phyloP scores from a whole-genome alignment of 1,140 invertebrate species.

The Parapsyche elsis region DNA sequence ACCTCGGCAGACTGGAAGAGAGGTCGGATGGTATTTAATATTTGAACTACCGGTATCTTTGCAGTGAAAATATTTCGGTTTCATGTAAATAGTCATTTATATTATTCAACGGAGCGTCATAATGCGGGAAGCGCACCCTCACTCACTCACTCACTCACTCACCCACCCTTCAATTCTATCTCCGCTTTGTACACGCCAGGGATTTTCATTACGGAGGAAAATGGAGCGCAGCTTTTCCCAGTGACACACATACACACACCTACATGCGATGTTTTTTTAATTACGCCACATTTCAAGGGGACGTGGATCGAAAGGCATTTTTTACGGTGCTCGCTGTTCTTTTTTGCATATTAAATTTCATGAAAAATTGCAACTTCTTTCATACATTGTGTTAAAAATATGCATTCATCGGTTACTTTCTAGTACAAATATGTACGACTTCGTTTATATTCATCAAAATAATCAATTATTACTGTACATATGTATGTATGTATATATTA shows the following conservation, averaged over 20 bases:
- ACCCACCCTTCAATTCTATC: not conserved
- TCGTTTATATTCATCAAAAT: no score
- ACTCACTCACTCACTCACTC: not conserved
- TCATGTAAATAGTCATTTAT: conserved; percentile 42
- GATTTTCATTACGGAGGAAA: not conserved
- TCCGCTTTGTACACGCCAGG: not conserved
- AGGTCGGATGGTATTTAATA: conserved; percentile 3
- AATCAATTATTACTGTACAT: no score
- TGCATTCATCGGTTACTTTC: no score
- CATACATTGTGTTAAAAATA: no score
- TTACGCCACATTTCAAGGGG: no score
- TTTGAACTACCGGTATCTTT: conserved; percentile 27
- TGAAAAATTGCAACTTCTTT: no score
- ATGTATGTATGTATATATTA: no score
- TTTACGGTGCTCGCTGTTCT: no score
- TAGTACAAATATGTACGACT: no score
- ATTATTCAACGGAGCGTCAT: conserved; percentile 37
- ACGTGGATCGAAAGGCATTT: no score
- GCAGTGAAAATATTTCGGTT: conserved; percentile 34
- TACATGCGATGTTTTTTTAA: not conserved
- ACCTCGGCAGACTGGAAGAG: not conserved
- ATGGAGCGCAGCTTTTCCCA: not conserved
- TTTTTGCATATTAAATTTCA: no score
- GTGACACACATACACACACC: not conserved
- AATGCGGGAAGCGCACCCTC: conserved; percentile 18